Conservation (phyloP, 1,140 invertebrate species). For the Drosophila sp. region DNA sequence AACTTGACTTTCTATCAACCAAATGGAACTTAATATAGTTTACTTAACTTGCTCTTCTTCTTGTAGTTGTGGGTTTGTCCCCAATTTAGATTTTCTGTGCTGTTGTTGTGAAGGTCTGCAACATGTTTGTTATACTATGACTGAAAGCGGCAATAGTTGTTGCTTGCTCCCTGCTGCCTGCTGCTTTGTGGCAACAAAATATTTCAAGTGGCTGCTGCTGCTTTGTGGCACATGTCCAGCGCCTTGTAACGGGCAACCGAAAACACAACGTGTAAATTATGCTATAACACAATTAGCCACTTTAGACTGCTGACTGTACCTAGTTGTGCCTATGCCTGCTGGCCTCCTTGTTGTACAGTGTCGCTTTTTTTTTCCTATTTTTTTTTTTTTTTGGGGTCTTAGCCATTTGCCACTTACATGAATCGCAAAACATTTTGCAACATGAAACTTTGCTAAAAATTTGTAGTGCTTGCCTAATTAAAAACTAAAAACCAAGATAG, state of each 20-base stretch:
- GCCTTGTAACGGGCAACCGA: conserved; percentile 71
- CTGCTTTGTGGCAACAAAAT: conserved; percentile 44
- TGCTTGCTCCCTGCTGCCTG: not conserved
- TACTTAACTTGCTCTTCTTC: not conserved
- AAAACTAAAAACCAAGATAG: conserved; percentile 46
- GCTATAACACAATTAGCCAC: conserved; percentile 80
- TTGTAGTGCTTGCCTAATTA: conserved; percentile 73
- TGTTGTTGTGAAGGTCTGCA: not conserved
- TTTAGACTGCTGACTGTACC: conserved; percentile 68
- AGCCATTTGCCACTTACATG: conserved; percentile 77
- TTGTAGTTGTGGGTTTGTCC: not conserved
- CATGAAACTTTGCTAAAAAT: conserved; percentile 75
- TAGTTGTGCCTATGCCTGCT: conserved; percentile 26
- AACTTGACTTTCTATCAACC: too few species aligned
- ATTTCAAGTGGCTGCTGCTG: conserved; percentile 53
- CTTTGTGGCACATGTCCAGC: conserved; percentile 67
- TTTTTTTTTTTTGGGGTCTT: conserved; percentile 25
- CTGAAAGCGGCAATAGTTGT: conserved; percentile 36
- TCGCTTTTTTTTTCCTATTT: conserved; percentile 17
- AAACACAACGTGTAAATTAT: conserved; percentile 81
- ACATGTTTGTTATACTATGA: conserved; percentile 25
- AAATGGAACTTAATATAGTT: too few species aligned
- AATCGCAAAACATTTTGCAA: conserved; percentile 69
- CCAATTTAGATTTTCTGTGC: not conserved
- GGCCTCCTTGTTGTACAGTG: conserved; percentile 37